A percentile compares a stretch with the other conserved stretches of the same genome.
phyloP scores from a whole-genome alignment of 2,888 invertebrate genomes.

The Sympetrum striolatum region DNA sequence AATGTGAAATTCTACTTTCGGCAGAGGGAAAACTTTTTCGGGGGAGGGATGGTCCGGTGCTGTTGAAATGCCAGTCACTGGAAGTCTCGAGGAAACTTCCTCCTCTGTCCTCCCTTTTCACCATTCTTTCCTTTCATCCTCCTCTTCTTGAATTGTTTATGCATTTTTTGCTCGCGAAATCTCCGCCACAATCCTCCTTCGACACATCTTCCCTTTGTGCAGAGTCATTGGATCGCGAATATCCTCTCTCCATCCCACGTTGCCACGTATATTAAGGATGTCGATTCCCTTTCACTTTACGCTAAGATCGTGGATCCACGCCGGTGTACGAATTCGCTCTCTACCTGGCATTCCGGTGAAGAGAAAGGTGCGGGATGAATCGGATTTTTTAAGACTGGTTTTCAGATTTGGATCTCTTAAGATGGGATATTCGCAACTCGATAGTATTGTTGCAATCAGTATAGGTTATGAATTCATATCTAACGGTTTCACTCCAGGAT shows the following conservation, averaged over 20 bases:
- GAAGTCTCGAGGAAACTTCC: not conserved
- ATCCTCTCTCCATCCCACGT: not conserved
- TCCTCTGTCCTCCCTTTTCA: not conserved
- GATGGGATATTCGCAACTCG: not conserved
- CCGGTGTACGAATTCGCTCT: not conserved
- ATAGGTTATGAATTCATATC: no score
- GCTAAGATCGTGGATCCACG: not conserved
- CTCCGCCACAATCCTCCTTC: not conserved
- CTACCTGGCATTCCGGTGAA: not conserved
- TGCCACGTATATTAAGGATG: not conserved
- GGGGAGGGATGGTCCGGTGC: not conserved
- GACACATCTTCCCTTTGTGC: not conserved
- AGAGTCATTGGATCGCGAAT: no score
- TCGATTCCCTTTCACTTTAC: not conserved
- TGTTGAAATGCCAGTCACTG: constrained; percentile 4
- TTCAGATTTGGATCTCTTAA: not conserved
- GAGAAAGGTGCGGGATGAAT: not conserved
- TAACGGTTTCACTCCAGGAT: no score
- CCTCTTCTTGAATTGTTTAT: no score
- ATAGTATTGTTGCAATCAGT: not conserved
- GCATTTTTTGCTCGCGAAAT: no score
- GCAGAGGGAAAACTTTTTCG: not conserved
- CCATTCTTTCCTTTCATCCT: not conserved
- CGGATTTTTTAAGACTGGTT: not conserved
- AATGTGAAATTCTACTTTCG: constrained; percentile 5